A percentile compares a stretch with the other conserved stretches of the same genome.
Conservation (phyloP, 2,888 invertebrate species). For the Rhaphigaster nebulosa region DNA sequence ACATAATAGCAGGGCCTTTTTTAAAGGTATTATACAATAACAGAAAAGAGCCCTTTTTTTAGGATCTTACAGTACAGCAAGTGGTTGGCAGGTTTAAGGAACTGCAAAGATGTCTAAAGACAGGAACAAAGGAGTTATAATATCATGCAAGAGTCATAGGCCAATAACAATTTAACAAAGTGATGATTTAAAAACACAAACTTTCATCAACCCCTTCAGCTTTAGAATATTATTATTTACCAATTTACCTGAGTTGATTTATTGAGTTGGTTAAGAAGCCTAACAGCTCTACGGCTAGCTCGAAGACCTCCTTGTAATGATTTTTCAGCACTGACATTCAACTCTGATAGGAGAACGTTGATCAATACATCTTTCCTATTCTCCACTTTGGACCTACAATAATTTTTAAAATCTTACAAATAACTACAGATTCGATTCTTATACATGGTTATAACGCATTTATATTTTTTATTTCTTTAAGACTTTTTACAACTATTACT, state of each 20-base stretch:
- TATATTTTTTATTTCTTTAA: too few relatives aligned
- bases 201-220: neutral
- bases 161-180: neutral
- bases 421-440: neutral
- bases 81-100: neutral
- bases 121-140: neutral
- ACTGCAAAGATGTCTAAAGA: neutral
- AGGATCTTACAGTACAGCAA: too few relatives aligned
- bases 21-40: too few relatives aligned
- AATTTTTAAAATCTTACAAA: conserved; percentile 35
- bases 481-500: too few relatives aligned
- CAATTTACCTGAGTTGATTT: conserved; percentile 74
- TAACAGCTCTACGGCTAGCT: conserved; percentile 86
- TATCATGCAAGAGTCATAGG: neutral
- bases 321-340: conserved; percentile 90
- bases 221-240: neutral
- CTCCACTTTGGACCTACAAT: conserved; percentile 73
- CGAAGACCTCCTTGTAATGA: conserved; percentile 88
- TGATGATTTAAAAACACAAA: neutral
- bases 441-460: neutral
- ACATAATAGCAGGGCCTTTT: too few relatives aligned
- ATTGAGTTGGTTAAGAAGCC: conserved; percentile 84
- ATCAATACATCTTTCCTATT: conserved; percentile 82
- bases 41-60: too few relatives aligned
- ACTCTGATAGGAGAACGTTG: conserved; percentile 89